These are phyloP conservation scores for Setipinna tenuifilis DNA, from an alignment of 2,797 vertebrate species.

Conservation along the genomic window DNA sequence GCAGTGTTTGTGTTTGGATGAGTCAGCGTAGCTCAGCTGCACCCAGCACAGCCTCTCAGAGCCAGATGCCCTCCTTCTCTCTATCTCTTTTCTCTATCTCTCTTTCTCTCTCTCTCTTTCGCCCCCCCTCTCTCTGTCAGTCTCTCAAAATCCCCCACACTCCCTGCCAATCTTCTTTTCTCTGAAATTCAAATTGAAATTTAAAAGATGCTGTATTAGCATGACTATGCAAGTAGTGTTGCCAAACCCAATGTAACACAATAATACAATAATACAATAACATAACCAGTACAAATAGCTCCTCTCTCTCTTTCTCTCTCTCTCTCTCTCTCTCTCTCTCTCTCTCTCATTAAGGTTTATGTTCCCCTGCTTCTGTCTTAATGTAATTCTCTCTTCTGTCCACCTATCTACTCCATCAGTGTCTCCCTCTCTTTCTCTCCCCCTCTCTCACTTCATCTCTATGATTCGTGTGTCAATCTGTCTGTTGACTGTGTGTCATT, in stretches of 20 bases:
- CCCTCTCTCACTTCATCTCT: not conserved
- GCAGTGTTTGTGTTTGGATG: slow-evolving; percentile 8
- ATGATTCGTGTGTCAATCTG: not conserved
- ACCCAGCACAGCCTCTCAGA: not conserved
- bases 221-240: no score
- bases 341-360: not conserved
- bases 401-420: not conserved
- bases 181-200: no score
- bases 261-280: no score
- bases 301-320: not conserved
- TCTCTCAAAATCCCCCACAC: not conserved
- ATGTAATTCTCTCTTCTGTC: not conserved
- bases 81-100: not conserved
- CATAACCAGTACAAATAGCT: no score
- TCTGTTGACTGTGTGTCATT: not conserved
- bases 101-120: not conserved
- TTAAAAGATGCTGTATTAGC: no score
- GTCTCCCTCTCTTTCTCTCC: not conserved
- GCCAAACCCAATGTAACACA: no score
- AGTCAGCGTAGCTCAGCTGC: not conserved
- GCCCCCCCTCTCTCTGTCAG: not conserved
- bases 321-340: not conserved
- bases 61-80: not conserved
- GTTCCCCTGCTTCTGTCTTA: no score
- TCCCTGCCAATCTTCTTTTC: no score